Evolutionary conservation across 2,113 vertebrate genomes (phyloP), one percentile per base, ranked within the genome.

Genomic region (Lophius piscatorius): DNA sequence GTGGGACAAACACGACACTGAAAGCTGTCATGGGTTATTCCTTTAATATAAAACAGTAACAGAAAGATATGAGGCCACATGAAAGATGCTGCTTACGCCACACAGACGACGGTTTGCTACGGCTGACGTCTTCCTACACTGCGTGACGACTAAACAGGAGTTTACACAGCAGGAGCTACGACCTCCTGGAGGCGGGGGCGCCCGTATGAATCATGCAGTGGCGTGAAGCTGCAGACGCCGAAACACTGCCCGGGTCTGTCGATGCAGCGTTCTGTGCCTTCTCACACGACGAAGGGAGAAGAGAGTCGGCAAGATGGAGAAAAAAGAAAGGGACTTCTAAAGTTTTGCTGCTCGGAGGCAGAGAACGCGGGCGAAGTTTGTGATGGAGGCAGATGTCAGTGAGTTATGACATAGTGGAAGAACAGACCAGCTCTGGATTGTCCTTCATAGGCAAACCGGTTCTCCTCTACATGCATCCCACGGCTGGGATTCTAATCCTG

Each of bases 41-140:
- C 70, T 91, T 91, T 91, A 91, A 74, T 92, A 90, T 47, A 88
- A 91, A 91, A 91, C 71, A 63, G 72, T 76, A 83, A 83, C 74
- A 86, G 58, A 87, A 87, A 82, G 60, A 75, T 42, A 73, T 79
- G 76, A 90, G 85, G 86, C 86, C 84, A 90, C 86, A 87, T 55
- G 78, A 75, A 78, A 76, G 60, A 82, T 80, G 79, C 59, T 61
- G n/a, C n/a, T n/a, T n/a, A n/a, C n/a, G n/a, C n/a, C n/a, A n/a
- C n/a, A n/a, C n/a, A n/a, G n/a, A n/a, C n/a, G n/a, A n/a, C n/a
- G n/a, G n/a, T n/a, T n/a, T 55, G 38, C 62, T 63, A 38, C 34
- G 44, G 31, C 50, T 18, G 55, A 56, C 10, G 50, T 63, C 49
- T 62, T 56, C 41, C 28, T 35, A 45, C 10, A 36, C 58, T 47